Conservation (phyloP, 2,797 vertebrate species). For the Dicrostonyx torquatus region DNA sequence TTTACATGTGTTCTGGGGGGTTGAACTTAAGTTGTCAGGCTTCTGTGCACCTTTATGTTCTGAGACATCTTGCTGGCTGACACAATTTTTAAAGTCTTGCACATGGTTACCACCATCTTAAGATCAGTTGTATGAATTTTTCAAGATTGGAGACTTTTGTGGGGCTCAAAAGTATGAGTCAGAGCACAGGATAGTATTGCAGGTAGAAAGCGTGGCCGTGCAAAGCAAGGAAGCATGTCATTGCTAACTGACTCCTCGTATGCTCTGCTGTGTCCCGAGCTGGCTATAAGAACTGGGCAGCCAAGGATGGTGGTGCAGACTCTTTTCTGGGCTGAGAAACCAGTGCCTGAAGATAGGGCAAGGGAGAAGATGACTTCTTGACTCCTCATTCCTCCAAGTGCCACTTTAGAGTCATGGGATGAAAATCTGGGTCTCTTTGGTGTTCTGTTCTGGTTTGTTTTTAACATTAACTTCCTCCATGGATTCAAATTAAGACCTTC, state of each 20-base stretch:
- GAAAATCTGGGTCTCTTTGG: slow-evolving; percentile 27
- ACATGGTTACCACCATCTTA: neutral
- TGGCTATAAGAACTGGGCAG: neutral
- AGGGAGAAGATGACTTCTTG: neutral
- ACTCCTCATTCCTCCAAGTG: neutral
- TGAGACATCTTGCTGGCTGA: neutral
- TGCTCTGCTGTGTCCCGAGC: neutral
- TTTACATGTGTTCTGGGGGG: neutral
- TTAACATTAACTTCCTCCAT: slow-evolving; percentile 31
- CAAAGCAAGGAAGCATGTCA: neutral
- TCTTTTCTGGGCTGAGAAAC: neutral
- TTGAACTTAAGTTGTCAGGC: neutral
- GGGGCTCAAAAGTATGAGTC: neutral
- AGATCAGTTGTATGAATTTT: neutral
- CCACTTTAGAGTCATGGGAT: neutral
- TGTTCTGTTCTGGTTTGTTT: neutral
- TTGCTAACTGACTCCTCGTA: neutral
- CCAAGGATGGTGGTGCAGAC: neutral
- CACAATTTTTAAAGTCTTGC: neutral
- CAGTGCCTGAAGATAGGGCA: neutral
- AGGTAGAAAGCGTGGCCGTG: accelerated
- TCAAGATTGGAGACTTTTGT: slow-evolving; percentile 16
- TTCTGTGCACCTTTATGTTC: neutral
- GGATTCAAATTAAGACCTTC: slow-evolving; percentile 38
- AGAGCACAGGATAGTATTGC: neutral